Evolutionary conservation across 2,888 invertebrate species (phyloP), one percentile per base, ranked within the genome.

Genomic region (Melipona bicolor): DNA sequence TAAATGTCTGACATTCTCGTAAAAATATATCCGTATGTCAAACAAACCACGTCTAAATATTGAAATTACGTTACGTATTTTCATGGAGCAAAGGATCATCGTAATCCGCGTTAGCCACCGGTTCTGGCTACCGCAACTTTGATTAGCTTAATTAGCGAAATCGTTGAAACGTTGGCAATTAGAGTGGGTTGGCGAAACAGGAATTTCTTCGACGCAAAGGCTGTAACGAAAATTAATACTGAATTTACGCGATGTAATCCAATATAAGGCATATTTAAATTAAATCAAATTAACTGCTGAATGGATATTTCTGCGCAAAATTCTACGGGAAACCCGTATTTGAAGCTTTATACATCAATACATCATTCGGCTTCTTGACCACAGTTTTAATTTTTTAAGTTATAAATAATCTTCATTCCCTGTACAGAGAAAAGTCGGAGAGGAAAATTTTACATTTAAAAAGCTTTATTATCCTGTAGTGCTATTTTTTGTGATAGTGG

Each of bases 81-180:
- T 36, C 36, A 13, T 21, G 36, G 15, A 36, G 21, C 17, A 36
- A 27, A 13, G 32, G 13, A 19, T 32, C 27, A 9, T 19, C 6
- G 27, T 19, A 32, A 19, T 32, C 27, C 64, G 64, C 5, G 9
- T 19, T 61, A 19, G 19, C 3, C 2, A 17, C 9, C 27, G 43
- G 4, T 61, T 61, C 61, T 1, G 27, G 61, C 61, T 61, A 19
- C 19, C 24, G 9, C 61, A 17, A 21, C 27, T n/a, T 21, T 27
- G 56, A 67, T 54, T 24, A 52, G 54, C 27, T 67, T 78, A 79
- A 87, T 87, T 79, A 80, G 71, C 77, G 64, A 62, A 81, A 81
- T 79, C n/a, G 36, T 32, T 17, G 49, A 81, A 81, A 77, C n/a
- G 36, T 32, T 17, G 49, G 65, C 52, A 56, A 83, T 82, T 75